A percentile compares a stretch with the other conserved stretches of the same genome.
Evolutionary conservation across 2,113 vertebrate species (phyloP).

Genomic region (Galemys pyrenaicus): DNA sequence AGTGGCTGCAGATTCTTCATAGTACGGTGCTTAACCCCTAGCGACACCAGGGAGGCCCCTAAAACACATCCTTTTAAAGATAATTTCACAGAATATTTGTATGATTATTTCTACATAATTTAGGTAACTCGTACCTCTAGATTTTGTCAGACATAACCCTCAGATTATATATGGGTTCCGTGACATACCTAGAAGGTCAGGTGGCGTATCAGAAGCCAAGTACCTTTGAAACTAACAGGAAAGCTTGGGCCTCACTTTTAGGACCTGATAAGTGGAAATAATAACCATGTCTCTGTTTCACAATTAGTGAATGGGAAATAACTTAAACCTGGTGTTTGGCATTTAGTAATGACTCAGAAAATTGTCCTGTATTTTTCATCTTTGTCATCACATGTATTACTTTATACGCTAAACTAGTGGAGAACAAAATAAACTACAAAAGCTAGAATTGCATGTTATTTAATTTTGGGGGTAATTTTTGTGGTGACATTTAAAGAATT

Average conservation of each 20-base stretch:
- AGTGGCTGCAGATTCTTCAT: too few species aligned
- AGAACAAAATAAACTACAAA: background rate
- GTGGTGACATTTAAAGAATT: background rate
- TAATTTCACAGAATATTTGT: background rate
- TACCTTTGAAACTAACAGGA: background rate
- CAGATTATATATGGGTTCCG: background rate
- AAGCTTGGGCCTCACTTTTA: background rate
- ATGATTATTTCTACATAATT: background rate
- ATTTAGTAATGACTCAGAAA: background rate
- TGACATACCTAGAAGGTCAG: background rate
- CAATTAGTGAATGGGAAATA: background rate
- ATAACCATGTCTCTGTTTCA: background rate
- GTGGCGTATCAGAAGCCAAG: background rate
- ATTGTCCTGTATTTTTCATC: background rate
- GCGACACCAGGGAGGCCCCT: too few species aligned
- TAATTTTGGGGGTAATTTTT: background rate
- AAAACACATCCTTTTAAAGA: too few species aligned
- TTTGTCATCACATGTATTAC: background rate
- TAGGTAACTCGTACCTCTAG: background rate
- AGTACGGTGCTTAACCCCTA: too few species aligned
- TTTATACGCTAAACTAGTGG: background rate
- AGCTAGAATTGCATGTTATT: background rate
- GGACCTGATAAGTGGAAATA: background rate
- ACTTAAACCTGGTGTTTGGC: background rate
- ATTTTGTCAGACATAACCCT: slow-evolving; percentile 28